These are phyloP conservation scores for Heterotis niloticus DNA, from an alignment of 2,113 vertebrate genomes.

Conservation along the genomic window DNA sequence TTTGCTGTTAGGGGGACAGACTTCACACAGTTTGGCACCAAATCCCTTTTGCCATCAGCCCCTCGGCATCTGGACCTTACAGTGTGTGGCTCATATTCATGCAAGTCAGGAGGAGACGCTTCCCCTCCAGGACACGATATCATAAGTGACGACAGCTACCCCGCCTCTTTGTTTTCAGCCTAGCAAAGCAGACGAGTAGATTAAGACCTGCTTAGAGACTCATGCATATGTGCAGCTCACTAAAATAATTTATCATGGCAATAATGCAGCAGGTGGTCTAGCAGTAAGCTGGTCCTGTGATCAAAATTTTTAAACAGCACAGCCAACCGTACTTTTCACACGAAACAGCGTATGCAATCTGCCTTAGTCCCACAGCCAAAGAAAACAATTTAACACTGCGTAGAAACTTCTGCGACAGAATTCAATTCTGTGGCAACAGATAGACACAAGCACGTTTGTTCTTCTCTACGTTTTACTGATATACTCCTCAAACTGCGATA, in stretches of 20 bases:
- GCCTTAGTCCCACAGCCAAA: too few relatives aligned
- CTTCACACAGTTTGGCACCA: not conserved
- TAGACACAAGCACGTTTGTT: too few relatives aligned
- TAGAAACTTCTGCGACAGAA: too few relatives aligned
- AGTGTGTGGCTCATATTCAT: too few relatives aligned
- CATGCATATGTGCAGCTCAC: not conserved
- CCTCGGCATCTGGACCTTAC: too few relatives aligned
- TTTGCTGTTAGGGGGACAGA: not conserved
- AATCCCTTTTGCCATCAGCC: not conserved
- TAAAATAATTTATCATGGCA: constrained; percentile 9
- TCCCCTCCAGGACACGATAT: not conserved
- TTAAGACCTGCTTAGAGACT: not conserved
- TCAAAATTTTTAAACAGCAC: not conserved
- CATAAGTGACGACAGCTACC: not conserved
- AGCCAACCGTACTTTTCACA: not conserved
- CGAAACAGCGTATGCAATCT: not conserved
- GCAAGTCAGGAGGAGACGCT: not conserved
- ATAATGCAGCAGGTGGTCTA: not conserved
- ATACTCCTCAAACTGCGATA: not conserved
- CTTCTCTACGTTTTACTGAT: not conserved
- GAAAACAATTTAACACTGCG: too few relatives aligned
- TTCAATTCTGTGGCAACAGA: too few relatives aligned
- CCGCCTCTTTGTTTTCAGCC: not conserved
- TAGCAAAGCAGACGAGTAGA: not conserved
- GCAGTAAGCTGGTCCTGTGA: not conserved